These are phyloP conservation scores for Phyllostomus hastatus DNA, from an alignment of 2,113 vertebrate species.

Conservation along the genomic window DNA sequence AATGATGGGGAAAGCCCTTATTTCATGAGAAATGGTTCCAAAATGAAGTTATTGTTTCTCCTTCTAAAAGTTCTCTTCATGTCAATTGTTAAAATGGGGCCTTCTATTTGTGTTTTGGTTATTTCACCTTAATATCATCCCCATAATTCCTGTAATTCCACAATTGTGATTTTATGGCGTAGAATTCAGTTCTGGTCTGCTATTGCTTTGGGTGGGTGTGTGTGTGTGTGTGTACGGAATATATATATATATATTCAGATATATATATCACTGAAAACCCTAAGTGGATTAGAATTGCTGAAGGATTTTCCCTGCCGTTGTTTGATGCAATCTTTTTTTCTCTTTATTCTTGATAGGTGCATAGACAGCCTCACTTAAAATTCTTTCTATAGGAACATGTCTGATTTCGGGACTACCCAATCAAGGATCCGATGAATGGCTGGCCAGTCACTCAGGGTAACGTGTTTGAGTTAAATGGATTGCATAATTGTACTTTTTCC, in stretches of 20 bases:
- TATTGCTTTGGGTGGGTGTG: conserved; percentile 50
- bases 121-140: conserved; percentile 26
- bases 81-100: not conserved
- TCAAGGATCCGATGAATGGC: conserved; percentile 51
- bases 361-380: conserved; percentile 76
- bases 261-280: conserved; percentile 49
- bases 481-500: conserved; percentile 22
- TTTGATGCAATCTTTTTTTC: conserved; percentile 67
- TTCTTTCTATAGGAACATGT: conserved; percentile 76
- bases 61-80: conserved; percentile 33
- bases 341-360: conserved; percentile 75
- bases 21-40: conserved; percentile 17
- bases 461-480: conserved; percentile 38
- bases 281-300: conserved; percentile 42
- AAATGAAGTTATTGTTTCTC: conserved; percentile 7
- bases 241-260: not conserved
- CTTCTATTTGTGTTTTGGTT: conserved; percentile 17
- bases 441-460: conserved; percentile 28
- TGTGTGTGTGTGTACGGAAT: not conserved
- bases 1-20: not conserved
- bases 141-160: conserved; percentile 55
- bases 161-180: conserved; percentile 46
- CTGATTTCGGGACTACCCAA: conserved; percentile 68
- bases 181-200: conserved; percentile 53
- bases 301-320: conserved; percentile 70